phyloP scores from a whole-genome alignment of 2,797 vertebrate genomes.

The Manis javanica region DNA sequence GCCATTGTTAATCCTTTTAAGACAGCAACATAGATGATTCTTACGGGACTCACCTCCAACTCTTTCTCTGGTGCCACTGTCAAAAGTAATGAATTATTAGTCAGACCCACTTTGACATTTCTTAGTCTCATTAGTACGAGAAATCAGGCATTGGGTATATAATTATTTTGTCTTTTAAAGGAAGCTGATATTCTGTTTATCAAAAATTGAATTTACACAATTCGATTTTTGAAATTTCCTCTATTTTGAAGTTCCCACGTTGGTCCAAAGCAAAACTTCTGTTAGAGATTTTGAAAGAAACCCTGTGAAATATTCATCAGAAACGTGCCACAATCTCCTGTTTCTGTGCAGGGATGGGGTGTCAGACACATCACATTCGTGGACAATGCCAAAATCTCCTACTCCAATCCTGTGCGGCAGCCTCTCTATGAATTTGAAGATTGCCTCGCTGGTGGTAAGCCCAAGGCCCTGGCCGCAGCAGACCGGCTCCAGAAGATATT shows the following conservation, averaged over 20 bases:
- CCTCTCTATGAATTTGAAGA: slow-evolving; percentile 98
- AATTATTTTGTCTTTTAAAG: slow-evolving; percentile 51
- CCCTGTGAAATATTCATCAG: not conserved
- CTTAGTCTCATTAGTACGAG: slow-evolving; percentile 22
- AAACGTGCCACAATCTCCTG: not conserved
- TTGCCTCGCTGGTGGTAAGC: slow-evolving; percentile 94
- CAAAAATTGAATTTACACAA: slow-evolving; percentile 24
- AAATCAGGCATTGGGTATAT: not conserved
- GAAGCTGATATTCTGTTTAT: slow-evolving; percentile 35
- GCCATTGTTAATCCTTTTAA: slow-evolving; percentile 8
- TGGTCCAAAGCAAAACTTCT: not conserved
- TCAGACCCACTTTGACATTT: slow-evolving; percentile 21
- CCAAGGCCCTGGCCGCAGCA: slow-evolving; percentile 95
- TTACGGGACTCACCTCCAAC: not conserved
- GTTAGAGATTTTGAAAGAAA: not conserved
- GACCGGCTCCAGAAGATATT: slow-evolving; percentile 96
- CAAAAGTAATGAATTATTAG: slow-evolving; percentile 16
- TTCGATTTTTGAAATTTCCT: slow-evolving; percentile 13
- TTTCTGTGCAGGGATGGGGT: slow-evolving; percentile 94
- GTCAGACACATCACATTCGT: slow-evolving; percentile 98
- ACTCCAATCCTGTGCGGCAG: slow-evolving; percentile 98
- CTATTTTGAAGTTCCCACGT: not conserved
- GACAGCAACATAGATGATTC: not conserved
- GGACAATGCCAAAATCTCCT: slow-evolving; percentile 98
- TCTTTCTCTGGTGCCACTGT: slow-evolving; percentile 3